Percentiles rank a stretch among this genome's conserved stretches.
These are phyloP conservation scores for Lithobates pipiens DNA, from an alignment of 2,797 vertebrate species.

Conservation along the genomic window DNA sequence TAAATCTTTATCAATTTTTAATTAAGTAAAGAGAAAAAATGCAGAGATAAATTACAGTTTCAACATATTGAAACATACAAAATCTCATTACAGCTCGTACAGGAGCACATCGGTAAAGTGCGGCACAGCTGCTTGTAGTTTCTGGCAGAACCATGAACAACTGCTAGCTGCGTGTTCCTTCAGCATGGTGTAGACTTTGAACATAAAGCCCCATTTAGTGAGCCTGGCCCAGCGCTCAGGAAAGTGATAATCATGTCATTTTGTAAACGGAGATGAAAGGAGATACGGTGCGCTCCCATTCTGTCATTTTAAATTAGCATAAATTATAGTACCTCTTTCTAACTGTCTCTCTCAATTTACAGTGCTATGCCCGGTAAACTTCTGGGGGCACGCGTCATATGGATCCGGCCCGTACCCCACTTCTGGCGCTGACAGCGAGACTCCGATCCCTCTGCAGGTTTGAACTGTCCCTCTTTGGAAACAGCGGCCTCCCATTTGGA, in stretches of 20 bases:
- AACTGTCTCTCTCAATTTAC: conserved; percentile 49
- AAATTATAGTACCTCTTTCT: conserved; percentile 46
- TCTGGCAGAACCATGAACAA: too few relatives aligned
- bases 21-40: too few relatives aligned
- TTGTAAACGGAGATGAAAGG: conserved; percentile 38
- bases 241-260: conserved; percentile 52
- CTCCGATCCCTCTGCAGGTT: neutral
- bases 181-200: too few relatives aligned
- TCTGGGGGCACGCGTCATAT: conserved; percentile 26
- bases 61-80: too few relatives aligned
- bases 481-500: too few relatives aligned
- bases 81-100: too few relatives aligned
- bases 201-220: conserved; percentile 1
- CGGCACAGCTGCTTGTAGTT: too few relatives aligned
- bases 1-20: too few relatives aligned
- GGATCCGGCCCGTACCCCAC: neutral
- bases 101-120: too few relatives aligned
- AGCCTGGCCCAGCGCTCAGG: conserved; percentile 7
- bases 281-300: conserved; percentile 45
- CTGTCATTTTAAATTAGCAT: conserved; percentile 56
- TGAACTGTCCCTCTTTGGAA: too few relatives aligned
- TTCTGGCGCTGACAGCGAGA: neutral
- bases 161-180: too few relatives aligned
- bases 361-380: neutral
- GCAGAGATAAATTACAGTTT: too few relatives aligned